Percentiles rank a stretch among this genome's conserved stretches.
Conservation (phyloP, 2,113 vertebrate species). For the Desmodus rotundus region DNA sequence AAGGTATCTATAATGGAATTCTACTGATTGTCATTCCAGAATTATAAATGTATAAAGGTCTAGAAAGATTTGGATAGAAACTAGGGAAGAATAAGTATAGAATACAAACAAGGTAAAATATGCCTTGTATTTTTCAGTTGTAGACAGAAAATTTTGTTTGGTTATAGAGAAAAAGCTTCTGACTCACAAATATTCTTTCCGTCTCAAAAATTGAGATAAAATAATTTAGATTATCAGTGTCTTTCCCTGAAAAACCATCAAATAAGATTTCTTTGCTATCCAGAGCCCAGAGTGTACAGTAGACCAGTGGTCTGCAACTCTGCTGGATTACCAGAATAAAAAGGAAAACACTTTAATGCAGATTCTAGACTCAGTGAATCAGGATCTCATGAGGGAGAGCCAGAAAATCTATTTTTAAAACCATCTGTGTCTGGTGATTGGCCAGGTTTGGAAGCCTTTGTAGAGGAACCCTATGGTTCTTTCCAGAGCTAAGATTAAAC, state of each 20-base stretch:
- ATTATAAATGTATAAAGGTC: not conserved
- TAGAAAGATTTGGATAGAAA: not conserved
- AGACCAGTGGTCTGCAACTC: not conserved
- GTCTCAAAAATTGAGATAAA: not conserved
- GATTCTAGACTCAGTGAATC: not conserved
- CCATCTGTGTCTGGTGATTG: not conserved
- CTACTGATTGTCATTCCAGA: not conserved
- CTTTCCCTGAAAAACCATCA: not conserved
- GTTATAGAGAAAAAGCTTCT: not conserved
- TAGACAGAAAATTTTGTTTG: not conserved
- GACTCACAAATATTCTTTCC: not conserved
- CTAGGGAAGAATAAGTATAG: not conserved
- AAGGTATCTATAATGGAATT: not conserved
- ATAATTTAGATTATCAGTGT: not conserved
- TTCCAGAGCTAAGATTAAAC: not conserved
- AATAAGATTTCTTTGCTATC: not conserved
- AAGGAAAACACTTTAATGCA: not conserved
- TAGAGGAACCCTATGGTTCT: not conserved
- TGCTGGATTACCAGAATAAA: not conserved
- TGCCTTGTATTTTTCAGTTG: not conserved
- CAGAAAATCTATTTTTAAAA: constrained; percentile 18
- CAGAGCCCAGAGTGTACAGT: not conserved
- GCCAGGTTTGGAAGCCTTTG: not conserved
- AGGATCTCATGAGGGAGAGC: not conserved
- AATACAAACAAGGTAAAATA: not conserved